Conservation (phyloP, 2,797 vertebrate genomes). For the Labeo calbasu region DNA sequence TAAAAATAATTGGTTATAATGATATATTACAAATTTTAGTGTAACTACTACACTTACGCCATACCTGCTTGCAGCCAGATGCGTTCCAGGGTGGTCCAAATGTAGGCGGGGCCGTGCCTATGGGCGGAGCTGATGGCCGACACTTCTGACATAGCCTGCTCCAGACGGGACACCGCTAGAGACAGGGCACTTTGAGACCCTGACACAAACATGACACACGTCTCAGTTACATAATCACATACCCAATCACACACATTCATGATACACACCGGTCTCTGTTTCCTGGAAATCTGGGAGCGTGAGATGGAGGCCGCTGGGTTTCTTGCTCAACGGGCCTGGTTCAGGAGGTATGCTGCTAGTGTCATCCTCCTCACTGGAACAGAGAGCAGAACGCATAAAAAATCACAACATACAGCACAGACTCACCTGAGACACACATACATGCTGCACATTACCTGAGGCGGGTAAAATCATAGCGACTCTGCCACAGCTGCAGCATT, state of each 20-base stretch:
- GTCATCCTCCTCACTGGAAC: constrained; percentile 89
- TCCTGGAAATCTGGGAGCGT: constrained; percentile 91
- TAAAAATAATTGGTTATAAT: neutral
- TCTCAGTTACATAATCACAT: neutral
- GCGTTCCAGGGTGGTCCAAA: constrained; percentile 91
- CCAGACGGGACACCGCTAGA: constrained; percentile 89
- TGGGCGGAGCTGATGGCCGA: constrained; percentile 83
- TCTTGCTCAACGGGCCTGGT: constrained; percentile 77
- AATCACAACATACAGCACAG: constrained; percentile 20
- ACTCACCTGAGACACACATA: neutral
- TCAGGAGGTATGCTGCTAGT: constrained; percentile 85
- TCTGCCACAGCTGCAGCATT: constrained; percentile 92
- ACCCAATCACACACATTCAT: neutral
- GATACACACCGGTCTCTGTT: constrained; percentile 83
- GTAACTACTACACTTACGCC: neutral
- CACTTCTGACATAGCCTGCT: constrained; percentile 92
- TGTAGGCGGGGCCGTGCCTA: constrained; percentile 89
- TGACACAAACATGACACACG: constrained; percentile 61
- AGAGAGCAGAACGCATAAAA: constrained; percentile 37
- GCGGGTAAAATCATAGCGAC: constrained; percentile 81
- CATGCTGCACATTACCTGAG: constrained; percentile 76
- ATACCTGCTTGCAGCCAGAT: constrained; percentile 97
- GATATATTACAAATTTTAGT: neutral
- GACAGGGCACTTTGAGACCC: constrained; percentile 88
- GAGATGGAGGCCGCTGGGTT: constrained; percentile 85